Evolutionary conservation across 2,888 invertebrate species (phyloP).

Genomic region (Priocnemis perturbator): DNA sequence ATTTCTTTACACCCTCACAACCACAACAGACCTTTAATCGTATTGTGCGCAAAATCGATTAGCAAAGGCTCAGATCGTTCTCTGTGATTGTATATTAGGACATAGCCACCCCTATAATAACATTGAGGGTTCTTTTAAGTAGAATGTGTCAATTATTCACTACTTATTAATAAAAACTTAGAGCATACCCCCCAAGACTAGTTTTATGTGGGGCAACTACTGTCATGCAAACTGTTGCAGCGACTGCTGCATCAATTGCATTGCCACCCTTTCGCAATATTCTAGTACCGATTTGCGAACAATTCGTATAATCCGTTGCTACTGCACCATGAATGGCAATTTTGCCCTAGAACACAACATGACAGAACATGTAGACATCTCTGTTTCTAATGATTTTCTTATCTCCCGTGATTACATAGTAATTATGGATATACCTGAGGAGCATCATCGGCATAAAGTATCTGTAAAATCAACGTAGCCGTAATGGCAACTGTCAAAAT

Average conservation of each 20-base stretch:
- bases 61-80: conserved; percentile 77
- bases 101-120: conserved; percentile 82
- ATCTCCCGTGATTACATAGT: not conserved
- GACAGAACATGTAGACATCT: not conserved
- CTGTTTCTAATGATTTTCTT: not conserved
- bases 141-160: not conserved
- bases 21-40: conserved; percentile 59
- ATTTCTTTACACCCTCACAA: not conserved
- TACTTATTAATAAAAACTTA: not conserved
- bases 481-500: conserved; percentile 83
- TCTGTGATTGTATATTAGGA: conserved; percentile 84
- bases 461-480: conserved; percentile 83
- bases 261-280: conserved; percentile 83
- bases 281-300: conserved; percentile 83
- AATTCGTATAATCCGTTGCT: conserved; percentile 82
- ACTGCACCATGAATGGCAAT: conserved; percentile 82
- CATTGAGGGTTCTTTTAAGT: conserved; percentile 6
- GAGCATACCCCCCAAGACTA: conserved; percentile 85
- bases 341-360: conserved; percentile 41
- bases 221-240: conserved; percentile 84
- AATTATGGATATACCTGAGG: conserved; percentile 78
- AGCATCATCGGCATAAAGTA: conserved; percentile 82
- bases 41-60: conserved; percentile 77
- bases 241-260: conserved; percentile 86
- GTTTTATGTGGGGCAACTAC: conserved; percentile 85